A percentile compares a stretch with the other conserved stretches of the same genome.
Evolutionary conservation across 2,888 invertebrate species (phyloP).

Genomic region (Esperia sulphurella): DNA sequence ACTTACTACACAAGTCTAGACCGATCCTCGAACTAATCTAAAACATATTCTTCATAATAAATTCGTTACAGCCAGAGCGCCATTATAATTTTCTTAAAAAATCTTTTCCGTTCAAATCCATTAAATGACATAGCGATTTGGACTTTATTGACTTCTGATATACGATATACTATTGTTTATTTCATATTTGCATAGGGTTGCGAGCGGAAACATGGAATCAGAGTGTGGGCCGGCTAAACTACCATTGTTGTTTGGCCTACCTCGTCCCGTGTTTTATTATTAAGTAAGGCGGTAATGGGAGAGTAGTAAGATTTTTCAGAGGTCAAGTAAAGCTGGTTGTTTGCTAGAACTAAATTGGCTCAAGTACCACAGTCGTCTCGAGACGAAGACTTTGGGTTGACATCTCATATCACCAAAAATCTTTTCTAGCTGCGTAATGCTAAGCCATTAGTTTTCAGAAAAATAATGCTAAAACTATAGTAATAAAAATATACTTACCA

Average conservation of each 20-base stretch:
- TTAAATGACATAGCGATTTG: conserved; percentile 2
- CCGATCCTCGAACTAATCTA: background rate
- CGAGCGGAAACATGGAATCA: conserved; percentile 72
- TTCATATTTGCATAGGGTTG: conserved; percentile 49
- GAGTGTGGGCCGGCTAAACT: conserved; percentile 54
- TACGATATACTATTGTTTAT: conserved; percentile 39
- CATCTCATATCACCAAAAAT: conserved; percentile 25
- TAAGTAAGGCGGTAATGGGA: conserved; percentile 19
- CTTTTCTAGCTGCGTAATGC: background rate
- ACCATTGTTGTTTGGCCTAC: conserved; percentile 48
- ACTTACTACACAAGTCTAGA: background rate
- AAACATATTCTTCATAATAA: conserved; percentile 2
- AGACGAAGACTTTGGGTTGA: conserved; percentile 47
- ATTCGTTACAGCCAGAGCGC: background rate
- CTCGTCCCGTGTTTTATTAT: conserved; percentile 29
- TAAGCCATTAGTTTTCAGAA: background rate
- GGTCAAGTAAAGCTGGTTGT: conserved; percentile 50
- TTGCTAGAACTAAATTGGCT: conserved; percentile 64
- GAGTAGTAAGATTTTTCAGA: conserved; percentile 32
- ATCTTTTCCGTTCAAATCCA: conserved; percentile 22
- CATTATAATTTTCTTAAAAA: conserved; percentile 29
- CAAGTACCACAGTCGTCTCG: conserved; percentile 66
- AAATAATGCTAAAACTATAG: background rate
- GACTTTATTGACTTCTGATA: conserved; percentile 5
- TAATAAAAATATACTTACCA: background rate